Conservation (phyloP, 2,888 invertebrate species). For the Deroplatys truncata region DNA sequence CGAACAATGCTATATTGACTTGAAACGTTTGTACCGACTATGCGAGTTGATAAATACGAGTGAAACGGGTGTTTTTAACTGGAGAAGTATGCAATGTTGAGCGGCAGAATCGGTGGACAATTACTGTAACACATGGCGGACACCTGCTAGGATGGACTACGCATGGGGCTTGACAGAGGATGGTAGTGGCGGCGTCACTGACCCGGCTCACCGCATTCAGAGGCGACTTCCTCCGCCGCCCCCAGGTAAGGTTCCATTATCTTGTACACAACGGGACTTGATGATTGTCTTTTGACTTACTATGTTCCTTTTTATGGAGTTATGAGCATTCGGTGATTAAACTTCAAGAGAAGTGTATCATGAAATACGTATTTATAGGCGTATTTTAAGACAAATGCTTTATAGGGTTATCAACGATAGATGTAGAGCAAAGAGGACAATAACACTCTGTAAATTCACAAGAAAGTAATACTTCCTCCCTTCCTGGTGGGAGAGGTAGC, state of each 20-base stretch:
- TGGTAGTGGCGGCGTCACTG: not conserved
- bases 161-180: constrained; percentile 22
- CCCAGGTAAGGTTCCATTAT: not conserved
- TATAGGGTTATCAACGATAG: no score
- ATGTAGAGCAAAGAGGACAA: no score
- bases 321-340: no score
- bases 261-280: not conserved
- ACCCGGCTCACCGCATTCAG: not conserved
- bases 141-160: constrained; percentile 14
- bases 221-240: not conserved
- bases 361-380: no score
- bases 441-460: no score
- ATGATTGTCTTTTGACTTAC: no score
- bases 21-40: not conserved
- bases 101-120: not conserved
- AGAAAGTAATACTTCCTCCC: no score
- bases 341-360: no score
- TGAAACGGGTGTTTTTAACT: not conserved
- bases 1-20: no score
- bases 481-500: no score
- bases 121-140: not conserved
- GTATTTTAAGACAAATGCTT: no score
- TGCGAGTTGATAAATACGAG: not conserved
- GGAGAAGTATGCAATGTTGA: not conserved
- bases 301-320: no score